phyloP scores from a whole-genome alignment of 2,888 invertebrate species.

The Pomacea canaliculata region DNA sequence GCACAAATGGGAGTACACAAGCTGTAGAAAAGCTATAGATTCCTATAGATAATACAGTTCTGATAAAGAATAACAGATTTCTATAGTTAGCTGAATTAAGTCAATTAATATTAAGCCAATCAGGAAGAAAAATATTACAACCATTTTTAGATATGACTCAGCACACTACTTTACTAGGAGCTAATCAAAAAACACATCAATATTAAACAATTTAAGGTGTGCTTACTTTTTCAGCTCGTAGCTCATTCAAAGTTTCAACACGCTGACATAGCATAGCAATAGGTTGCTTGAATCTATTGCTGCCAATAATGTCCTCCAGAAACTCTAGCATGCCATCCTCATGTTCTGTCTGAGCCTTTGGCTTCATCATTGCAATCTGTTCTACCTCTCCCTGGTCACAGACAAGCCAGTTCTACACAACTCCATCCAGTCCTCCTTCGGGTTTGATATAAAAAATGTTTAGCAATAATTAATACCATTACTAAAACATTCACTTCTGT shows the following conservation, averaged over 20 bases:
- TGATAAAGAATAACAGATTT: too few relatives aligned
- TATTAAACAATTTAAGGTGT: neutral
- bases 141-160: too few relatives aligned
- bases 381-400: constrained; percentile 92
- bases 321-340: constrained; percentile 98
- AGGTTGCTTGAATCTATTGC: constrained; percentile 78
- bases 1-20: too few relatives aligned
- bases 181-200: too few relatives aligned
- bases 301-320: constrained; percentile 97
- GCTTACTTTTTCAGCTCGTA: constrained; percentile 65
- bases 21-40: too few relatives aligned
- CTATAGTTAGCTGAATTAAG: too few relatives aligned
- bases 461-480: neutral
- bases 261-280: constrained; percentile 80
- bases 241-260: constrained; percentile 73
- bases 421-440: too few relatives aligned
- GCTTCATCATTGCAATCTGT: constrained; percentile 99
- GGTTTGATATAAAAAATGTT: neutral
- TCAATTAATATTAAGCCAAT: too few relatives aligned
- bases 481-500: too few relatives aligned
- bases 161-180: too few relatives aligned
- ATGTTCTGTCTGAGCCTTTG: constrained; percentile 85
- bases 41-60: too few relatives aligned
- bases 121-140: too few relatives aligned
- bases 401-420: neutral